phyloP scores from a whole-genome alignment of 2,888 invertebrate species.

The Leucania comma region DNA sequence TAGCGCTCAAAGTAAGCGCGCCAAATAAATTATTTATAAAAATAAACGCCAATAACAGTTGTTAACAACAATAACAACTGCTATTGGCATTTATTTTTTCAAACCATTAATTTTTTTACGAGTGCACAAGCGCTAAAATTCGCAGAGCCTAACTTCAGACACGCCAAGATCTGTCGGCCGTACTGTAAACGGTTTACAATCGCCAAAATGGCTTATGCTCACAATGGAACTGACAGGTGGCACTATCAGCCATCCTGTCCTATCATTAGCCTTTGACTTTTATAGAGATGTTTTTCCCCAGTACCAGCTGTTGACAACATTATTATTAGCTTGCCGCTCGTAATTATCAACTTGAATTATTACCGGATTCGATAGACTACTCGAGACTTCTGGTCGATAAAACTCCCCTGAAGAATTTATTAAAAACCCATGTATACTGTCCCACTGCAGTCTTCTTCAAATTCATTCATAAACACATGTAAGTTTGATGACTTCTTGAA shows the following conservation, averaged over 20 bases:
- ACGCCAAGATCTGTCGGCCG: no score
- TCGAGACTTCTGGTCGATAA: not conserved
- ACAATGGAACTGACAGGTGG: constrained; percentile 28
- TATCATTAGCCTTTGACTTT: constrained; percentile 34
- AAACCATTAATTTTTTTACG: no score
- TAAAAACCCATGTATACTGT: not conserved
- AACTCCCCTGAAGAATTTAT: not conserved
- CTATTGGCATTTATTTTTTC: no score
- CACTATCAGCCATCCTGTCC: not conserved
- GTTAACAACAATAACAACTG: no score
- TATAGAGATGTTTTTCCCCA: constrained; percentile 32
- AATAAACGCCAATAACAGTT: no score
- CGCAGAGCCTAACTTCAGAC: no score
- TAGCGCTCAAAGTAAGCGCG: no score
- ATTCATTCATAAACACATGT: not conserved
- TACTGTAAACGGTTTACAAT: not conserved
- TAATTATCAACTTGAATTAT: constrained; percentile 30
- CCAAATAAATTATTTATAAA: no score
- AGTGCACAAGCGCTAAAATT: no score
- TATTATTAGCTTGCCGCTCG: constrained; percentile 30
- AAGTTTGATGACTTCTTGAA: not conserved
- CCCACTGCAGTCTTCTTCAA: not conserved
- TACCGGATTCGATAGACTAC: constrained; percentile 8
- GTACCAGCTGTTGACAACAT: constrained; percentile 45
- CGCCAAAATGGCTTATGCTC: constrained; percentile 7